These are phyloP conservation scores for Drosophila aldrichi DNA, from an alignment of 2,888 invertebrate species.

Conservation along the genomic window DNA sequence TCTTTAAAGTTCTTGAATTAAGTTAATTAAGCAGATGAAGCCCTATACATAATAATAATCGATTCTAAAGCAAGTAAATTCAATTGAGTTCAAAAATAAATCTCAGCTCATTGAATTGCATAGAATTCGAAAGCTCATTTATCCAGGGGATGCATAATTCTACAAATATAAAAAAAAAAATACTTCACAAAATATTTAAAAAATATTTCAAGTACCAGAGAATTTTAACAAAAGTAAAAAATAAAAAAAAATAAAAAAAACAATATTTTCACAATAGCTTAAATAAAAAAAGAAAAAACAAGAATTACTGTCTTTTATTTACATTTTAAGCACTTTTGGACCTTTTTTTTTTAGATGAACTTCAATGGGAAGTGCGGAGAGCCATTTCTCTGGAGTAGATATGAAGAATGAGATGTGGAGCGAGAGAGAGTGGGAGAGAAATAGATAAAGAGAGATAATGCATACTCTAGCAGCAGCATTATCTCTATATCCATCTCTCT, in stretches of 20 bases:
- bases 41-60: constrained; percentile 4
- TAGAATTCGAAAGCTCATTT: constrained; percentile 44
- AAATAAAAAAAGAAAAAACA: constrained; percentile 25
- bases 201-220: constrained; percentile 67
- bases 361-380: too few species aligned
- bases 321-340: too few species aligned
- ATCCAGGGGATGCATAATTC: constrained; percentile 44
- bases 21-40: background rate
- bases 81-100: constrained; percentile 37
- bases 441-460: too few species aligned
- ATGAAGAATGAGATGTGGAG: too few species aligned
- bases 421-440: too few species aligned
- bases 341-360: too few species aligned
- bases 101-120: constrained; percentile 39
- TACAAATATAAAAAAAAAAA: background rate
- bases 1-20: constrained; percentile 18
- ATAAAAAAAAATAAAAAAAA: constrained; percentile 54
- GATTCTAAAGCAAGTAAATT: constrained; percentile 18
- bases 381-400: too few species aligned
- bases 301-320: constrained; percentile 9
- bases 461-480: too few species aligned
- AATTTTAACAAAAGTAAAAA: constrained; percentile 69
- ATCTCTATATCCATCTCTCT: background rate
- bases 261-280: constrained; percentile 77
- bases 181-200: constrained; percentile 24